Percentiles rank a stretch among this genome's conserved stretches.
Conservation (phyloP, 1,140 invertebrate genomes). For the Papilio polyxenes region DNA sequence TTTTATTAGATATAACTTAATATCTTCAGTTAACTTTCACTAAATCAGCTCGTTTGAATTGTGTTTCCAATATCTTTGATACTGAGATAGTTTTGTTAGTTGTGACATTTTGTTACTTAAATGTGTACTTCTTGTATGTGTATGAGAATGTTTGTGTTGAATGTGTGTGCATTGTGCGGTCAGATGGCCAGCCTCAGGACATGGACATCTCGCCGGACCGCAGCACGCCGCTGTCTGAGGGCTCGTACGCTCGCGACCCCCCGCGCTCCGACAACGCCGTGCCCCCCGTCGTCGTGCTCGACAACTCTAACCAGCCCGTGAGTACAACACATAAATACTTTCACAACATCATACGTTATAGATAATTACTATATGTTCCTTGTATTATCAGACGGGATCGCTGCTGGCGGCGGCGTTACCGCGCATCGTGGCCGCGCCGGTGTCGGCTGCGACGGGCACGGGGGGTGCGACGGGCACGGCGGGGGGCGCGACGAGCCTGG, state of each 20-base stretch:
- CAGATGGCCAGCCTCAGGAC: constrained; percentile 73
- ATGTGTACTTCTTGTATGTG: no score
- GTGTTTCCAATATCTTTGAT: background rate
- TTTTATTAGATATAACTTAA: no score
- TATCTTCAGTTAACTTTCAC: no score
- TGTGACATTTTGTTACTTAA: no score
- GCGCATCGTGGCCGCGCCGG: constrained; percentile 82
- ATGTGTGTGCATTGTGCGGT: constrained; percentile 26
- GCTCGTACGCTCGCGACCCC: constrained; percentile 63
- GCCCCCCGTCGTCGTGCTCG: constrained; percentile 70
- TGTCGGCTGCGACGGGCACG: constrained; percentile 53
- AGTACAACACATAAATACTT: background rate
- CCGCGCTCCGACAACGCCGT: constrained; percentile 55
- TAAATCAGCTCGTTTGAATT: no score
- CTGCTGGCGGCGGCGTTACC: constrained; percentile 86
- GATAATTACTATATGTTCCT: background rate
- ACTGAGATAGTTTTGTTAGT: no score
- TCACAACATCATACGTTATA: background rate
- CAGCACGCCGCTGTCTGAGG: constrained; percentile 72
- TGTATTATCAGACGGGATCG: constrained; percentile 60
- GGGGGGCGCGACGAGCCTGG: constrained; percentile 49
- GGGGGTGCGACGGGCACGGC: constrained; percentile 44
- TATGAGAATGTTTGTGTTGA: background rate
- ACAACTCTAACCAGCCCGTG: constrained; percentile 74
- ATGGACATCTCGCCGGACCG: constrained; percentile 77